Conservation (phyloP, 2,888 invertebrate genomes). For the Cotesia congregata region DNA sequence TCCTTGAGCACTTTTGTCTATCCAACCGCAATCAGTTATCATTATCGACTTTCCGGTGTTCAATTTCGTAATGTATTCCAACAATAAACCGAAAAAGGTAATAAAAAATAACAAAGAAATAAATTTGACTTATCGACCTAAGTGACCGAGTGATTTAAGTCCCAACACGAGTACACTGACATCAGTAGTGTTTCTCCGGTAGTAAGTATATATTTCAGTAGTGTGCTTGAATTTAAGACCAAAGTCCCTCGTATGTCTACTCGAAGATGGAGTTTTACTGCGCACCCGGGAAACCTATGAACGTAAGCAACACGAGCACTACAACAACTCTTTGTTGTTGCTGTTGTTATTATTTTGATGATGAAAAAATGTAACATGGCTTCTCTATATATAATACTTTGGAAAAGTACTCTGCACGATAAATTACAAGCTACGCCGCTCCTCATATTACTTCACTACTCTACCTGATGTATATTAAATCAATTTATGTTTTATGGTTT, state of each 20-base stretch:
- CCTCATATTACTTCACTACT: background rate
- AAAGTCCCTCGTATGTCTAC: conserved; percentile 29
- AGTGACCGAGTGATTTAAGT: conserved; percentile 44
- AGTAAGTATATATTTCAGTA: conserved; percentile 31
- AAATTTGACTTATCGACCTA: conserved; percentile 47
- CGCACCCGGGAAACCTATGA: conserved; percentile 39
- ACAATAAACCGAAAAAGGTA: background rate
- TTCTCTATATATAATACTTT: conserved; percentile 13
- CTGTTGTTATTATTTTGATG: conserved; percentile 37
- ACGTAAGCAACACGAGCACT: conserved; percentile 17
- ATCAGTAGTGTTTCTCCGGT: conserved; percentile 23
- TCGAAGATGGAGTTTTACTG: conserved; percentile 40
- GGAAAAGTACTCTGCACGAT: background rate
- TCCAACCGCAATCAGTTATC: too few species aligned
- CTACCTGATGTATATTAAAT: background rate
- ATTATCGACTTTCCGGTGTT: too few species aligned
- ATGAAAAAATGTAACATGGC: conserved; percentile 31
- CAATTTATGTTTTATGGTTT: conserved; percentile 11
- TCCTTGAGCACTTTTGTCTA: too few species aligned
- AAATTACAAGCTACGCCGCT: background rate
- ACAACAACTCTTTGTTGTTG: conserved; percentile 34
- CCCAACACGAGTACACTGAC: background rate
- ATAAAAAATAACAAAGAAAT: background rate
- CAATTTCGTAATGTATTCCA: background rate
- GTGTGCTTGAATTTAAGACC: conserved; percentile 39